These are phyloP conservation scores for Polymixis lichenea DNA, from an alignment of 2,888 invertebrate species.

Conservation along the genomic window DNA sequence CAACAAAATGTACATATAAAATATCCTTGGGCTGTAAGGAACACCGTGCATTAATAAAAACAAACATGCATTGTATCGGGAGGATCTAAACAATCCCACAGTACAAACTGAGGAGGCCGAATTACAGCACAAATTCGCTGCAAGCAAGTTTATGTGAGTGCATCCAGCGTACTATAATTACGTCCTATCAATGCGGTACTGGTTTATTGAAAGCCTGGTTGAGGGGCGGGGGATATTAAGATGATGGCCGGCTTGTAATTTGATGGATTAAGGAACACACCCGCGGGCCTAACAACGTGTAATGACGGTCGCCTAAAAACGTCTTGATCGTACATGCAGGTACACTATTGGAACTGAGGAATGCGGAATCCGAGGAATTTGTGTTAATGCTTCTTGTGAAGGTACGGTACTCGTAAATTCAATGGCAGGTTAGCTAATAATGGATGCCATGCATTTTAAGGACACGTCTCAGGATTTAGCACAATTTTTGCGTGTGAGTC, in stretches of 20 bases:
- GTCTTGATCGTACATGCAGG: conserved; percentile 70
- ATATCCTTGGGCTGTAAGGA: conserved; percentile 57
- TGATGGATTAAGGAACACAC: conserved; percentile 89
- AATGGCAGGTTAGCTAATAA: conserved; percentile 18
- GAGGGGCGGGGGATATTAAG: conserved; percentile 89
- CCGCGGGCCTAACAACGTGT: conserved; percentile 84
- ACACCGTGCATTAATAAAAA: conserved; percentile 68
- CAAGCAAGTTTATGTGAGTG: conserved; percentile 78
- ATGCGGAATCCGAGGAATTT: conserved; percentile 56
- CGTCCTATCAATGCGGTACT: conserved; percentile 88
- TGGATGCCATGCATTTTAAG: conserved; percentile 23
- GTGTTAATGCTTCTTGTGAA: conserved; percentile 37
- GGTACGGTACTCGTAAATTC: conserved; percentile 14
- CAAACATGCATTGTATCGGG: conserved; percentile 71
- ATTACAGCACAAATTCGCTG: conserved; percentile 83
- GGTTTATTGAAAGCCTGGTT: conserved; percentile 88
- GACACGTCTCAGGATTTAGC: not conserved
- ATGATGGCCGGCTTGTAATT: conserved; percentile 89
- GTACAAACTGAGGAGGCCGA: conserved; percentile 79
- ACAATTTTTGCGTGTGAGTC: not conserved
- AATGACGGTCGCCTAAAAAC: conserved; percentile 84
- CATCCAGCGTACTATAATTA: conserved; percentile 85
- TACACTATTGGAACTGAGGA: conserved; percentile 48
- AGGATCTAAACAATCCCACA: conserved; percentile 81
- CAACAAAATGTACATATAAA: conserved; percentile 56